A percentile compares a stretch with the other conserved stretches of the same genome.
Evolutionary conservation across 2,797 vertebrate genomes (phyloP).

Genomic region (Mus minutoides): DNA sequence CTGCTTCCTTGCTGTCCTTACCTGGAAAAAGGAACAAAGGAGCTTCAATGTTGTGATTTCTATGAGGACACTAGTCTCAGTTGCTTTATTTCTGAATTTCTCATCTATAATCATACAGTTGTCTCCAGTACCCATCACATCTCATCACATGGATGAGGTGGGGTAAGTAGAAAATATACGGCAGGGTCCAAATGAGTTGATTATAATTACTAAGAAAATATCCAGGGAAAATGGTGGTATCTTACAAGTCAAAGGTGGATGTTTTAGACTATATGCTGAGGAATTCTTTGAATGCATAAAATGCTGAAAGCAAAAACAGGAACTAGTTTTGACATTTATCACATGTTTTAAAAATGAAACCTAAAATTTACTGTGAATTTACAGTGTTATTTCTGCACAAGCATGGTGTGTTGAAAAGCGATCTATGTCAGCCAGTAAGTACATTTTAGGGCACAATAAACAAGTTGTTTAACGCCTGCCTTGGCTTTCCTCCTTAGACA

Average conservation of each 20-base stretch:
- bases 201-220: conserved; percentile 46
- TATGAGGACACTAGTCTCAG: not conserved
- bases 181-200: not conserved
- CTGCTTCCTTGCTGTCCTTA: not conserved
- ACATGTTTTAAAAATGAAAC: conserved; percentile 2
- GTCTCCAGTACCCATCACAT: not conserved
- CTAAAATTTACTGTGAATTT: conserved; percentile 32
- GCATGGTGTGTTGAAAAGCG: not conserved
- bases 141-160: not conserved
- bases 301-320: conserved; percentile 40
- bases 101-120: not conserved
- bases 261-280: conserved; percentile 11
- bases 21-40: not conserved
- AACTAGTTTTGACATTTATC: conserved; percentile 7
- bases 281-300: not conserved
- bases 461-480: not conserved
- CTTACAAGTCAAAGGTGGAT: not conserved
- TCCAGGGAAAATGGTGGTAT: conserved; percentile 12
- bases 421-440: not conserved
- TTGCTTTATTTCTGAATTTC: not conserved
- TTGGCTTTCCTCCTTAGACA: conserved; percentile 14
- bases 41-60: not conserved
- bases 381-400: conserved; percentile 6
- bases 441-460: not conserved
- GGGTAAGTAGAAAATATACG: not conserved